A percentile compares a stretch with the other conserved stretches of the same genome.
These are phyloP conservation scores for Onthophagus taurus DNA, from an alignment of 1,140 invertebrate genomes.

Conservation along the genomic window DNA sequence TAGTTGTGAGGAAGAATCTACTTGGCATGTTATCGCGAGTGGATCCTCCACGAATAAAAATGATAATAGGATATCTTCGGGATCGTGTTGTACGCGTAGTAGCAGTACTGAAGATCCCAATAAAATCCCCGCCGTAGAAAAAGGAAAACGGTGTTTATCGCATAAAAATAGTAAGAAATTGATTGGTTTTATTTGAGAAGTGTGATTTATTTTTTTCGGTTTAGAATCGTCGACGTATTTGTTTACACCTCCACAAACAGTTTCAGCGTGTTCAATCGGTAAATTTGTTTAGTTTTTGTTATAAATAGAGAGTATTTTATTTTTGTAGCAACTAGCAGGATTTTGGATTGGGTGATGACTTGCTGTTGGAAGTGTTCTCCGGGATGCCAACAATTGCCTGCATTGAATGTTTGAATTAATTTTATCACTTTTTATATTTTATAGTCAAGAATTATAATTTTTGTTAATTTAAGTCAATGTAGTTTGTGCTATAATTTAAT, in stretches of 20 bases:
- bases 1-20: background rate
- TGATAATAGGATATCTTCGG: background rate
- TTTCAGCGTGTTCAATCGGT: slow-evolving; percentile 1
- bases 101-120: too few species aligned
- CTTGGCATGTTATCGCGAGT: background rate
- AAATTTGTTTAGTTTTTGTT: slow-evolving; percentile 1
- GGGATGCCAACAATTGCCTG: slow-evolving; percentile 22
- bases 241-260: background rate
- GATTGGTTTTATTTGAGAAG: background rate
- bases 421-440: too few species aligned
- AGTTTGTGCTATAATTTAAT: too few species aligned
- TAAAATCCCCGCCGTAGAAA: too few species aligned
- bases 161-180: background rate
- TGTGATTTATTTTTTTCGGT: background rate
- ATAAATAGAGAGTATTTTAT: background rate
- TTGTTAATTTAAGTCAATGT: too few species aligned
- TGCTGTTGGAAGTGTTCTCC: slow-evolving; percentile 26
- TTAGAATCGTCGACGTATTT: slow-evolving; percentile 8
- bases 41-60: background rate
- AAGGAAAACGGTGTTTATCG: too few species aligned
- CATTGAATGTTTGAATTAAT: slow-evolving; percentile 11
- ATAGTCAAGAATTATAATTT: too few species aligned
- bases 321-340: slow-evolving; percentile 16
- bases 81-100: too few species aligned
- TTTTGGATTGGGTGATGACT: slow-evolving; percentile 20